phyloP scores from a whole-genome alignment of 1,140 invertebrate genomes.

The Macrobrachium rosenbergii region DNA sequence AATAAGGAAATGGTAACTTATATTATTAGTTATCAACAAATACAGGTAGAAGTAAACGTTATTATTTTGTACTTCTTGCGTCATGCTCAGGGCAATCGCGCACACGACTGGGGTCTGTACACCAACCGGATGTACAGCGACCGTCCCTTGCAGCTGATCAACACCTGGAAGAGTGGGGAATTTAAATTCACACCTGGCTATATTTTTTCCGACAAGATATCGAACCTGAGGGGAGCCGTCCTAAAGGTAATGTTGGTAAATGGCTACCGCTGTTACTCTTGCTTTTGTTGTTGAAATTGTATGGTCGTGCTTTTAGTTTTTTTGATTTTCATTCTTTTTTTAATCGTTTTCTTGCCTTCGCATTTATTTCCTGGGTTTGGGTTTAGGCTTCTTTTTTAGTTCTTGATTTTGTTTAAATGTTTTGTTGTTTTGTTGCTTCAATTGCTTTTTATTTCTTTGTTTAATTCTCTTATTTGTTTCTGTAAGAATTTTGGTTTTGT shows the following conservation, averaged over 20 bases:
- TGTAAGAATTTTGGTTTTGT: too few species aligned
- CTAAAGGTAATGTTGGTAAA: slow-evolving; percentile 25
- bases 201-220: slow-evolving; percentile 24
- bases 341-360: neutral
- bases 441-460: too few species aligned
- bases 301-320: neutral
- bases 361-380: too few species aligned
- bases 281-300: neutral
- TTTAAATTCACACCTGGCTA: neutral
- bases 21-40: neutral
- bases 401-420: too few species aligned
- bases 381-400: too few species aligned
- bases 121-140: slow-evolving; percentile 8
- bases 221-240: slow-evolving; percentile 12
- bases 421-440: too few species aligned
- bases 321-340: neutral
- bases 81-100: neutral
- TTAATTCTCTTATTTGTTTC: too few species aligned
- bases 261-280: neutral
- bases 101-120: slow-evolving; percentile 13
- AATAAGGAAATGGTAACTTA: too few species aligned
- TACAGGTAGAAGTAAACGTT: too few species aligned
- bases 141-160: neutral
- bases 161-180: neutral
- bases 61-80: neutral